Evolutionary conservation across 1,140 invertebrate genomes (phyloP).

Genomic region (Solenopsis invicta): DNA sequence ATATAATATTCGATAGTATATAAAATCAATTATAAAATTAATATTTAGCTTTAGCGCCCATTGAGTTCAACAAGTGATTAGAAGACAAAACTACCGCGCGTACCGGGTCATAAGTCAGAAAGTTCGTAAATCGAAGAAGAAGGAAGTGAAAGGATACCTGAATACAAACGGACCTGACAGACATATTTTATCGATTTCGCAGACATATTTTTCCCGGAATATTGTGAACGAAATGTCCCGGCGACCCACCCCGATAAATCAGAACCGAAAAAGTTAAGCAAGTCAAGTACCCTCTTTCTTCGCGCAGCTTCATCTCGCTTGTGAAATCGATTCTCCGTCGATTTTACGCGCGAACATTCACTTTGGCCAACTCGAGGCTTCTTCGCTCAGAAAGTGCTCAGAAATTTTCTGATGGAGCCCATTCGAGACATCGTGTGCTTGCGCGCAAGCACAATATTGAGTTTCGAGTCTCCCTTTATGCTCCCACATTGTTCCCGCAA

Average conservation of each 20-base stretch:
- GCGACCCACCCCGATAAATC: not conserved
- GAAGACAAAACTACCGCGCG: too few species aligned
- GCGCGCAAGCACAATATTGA: constrained; percentile 58
- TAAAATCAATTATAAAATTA: too few species aligned
- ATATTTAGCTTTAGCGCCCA: too few species aligned
- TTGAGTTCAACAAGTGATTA: too few species aligned
- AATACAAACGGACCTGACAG: not conserved
- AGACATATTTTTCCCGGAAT: not conserved
- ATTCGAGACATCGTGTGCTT: constrained; percentile 55
- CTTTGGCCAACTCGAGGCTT: constrained; percentile 54
- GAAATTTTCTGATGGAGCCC: constrained; percentile 63
- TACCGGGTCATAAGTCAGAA: too few species aligned
- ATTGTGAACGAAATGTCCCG: not conserved
- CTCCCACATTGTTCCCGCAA: constrained; percentile 62
- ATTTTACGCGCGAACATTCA: constrained; percentile 30
- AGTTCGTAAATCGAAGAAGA: too few species aligned
- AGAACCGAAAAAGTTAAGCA: constrained; percentile 20
- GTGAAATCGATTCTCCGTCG: constrained; percentile 58
- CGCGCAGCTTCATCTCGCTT: not conserved
- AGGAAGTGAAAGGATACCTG: too few species aligned
- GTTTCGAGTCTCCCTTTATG: constrained; percentile 65
- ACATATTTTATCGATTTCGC: too few species aligned
- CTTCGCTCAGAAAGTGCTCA: constrained; percentile 56
- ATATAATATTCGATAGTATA: too few species aligned
- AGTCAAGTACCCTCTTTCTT: constrained; percentile 20